phyloP scores from a whole-genome alignment of 1,140 invertebrate genomes.

The Drosophila obscura region DNA sequence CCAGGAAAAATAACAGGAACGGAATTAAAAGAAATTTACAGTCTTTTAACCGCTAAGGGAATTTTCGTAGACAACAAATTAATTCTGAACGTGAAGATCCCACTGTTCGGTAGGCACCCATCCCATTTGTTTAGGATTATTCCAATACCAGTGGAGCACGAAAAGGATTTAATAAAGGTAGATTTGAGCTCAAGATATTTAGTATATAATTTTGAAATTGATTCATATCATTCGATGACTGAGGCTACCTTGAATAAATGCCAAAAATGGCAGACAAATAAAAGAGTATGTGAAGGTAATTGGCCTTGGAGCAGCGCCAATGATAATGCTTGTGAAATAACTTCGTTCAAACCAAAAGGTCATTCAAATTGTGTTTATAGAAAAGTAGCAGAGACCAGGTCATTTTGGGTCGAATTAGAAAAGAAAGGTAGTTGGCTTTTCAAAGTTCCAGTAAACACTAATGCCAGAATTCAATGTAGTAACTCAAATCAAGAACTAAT shows the following conservation, averaged over 20 bases:
- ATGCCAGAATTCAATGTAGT: conserved; percentile 5
- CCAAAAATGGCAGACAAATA: too few species aligned
- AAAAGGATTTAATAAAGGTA: neutral
- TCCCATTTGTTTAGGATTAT: conserved; percentile 5
- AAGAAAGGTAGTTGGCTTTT: neutral
- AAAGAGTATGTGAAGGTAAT: neutral
- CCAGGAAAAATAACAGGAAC: neutral
- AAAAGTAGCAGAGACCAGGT: neutral
- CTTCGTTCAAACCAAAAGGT: conserved; percentile 3
- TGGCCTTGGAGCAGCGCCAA: conserved; percentile 1
- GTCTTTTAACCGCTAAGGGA: neutral
- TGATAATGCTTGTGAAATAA: neutral
- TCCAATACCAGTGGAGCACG: conserved; percentile 1
- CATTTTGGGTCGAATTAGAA: neutral
- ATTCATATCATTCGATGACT: neutral
- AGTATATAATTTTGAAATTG: conserved; percentile 1
- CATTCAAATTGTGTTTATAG: neutral
- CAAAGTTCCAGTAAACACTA: conserved; percentile 3
- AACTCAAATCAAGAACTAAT: neutral
- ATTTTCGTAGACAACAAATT: neutral
- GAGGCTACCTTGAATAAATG: too few species aligned
- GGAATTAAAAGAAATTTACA: neutral
- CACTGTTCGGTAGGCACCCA: conserved; percentile 7
- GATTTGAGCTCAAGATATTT: neutral
- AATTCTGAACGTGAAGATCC: conserved; percentile 3